Base-by-base conservation (phyloP, 2,888 invertebrate species). In the Argynnis bischoffii region DNA sequence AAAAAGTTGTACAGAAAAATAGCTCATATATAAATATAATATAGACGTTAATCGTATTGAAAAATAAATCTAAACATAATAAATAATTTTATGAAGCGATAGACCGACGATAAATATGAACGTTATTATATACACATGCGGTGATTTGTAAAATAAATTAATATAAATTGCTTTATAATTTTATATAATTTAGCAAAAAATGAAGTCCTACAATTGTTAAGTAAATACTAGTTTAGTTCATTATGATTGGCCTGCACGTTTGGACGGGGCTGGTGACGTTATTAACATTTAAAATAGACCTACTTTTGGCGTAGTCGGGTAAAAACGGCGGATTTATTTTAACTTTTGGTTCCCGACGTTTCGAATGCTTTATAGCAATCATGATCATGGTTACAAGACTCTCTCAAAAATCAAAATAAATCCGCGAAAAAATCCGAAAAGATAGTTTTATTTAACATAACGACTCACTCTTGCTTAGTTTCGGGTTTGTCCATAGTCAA, bases 61-160 rank as follows among this genome's bases (percentile, higher is more conserved):
- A n/a, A 15, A 11, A 35, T 26, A 26, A n/a, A 55, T 15, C 26
- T 26, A 5, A 26, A 47, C 47, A 16, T 26, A 8, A 11, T 60
- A 41, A 59, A 69, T 67, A 68, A 76, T 76, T 77, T 77, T 15
- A 53, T n/a, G 63, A 72, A 53, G 77, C 76, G 75, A 54, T 67
- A 65, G 75, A 75, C 70, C 77, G 72, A 71, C 72, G 64, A 69
- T 67, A 70, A 69, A 63, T 54, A 48, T 41, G 55, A 41, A 48
- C 54, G 56, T 50, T 48, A 64, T 56, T 66, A 21, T 64, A 21
- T 15, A 16, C 15, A 54, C 46, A 56, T n/a, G 56, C 48, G 35
- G 48, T 54, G 16, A 67, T 53, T 48, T 67, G 48, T 35, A 18
- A 16, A 18, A 54, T 18, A 57, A 55, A 51, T 60, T 51, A n/a